Conservation (phyloP, 2,113 vertebrate species). For the Edolisoma coerulescens region DNA sequence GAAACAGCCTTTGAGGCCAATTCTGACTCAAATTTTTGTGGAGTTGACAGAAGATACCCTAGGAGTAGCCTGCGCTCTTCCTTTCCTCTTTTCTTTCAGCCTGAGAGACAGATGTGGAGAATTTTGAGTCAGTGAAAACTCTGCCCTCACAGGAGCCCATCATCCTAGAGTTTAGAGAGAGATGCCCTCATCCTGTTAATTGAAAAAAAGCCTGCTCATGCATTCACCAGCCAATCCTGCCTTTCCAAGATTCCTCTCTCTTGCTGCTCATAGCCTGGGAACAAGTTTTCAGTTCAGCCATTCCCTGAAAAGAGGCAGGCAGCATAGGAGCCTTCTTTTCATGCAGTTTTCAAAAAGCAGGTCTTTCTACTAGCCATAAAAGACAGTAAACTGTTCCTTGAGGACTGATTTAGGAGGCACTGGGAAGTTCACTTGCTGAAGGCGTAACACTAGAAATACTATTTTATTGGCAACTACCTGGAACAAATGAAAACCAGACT, state of each 20-base stretch:
- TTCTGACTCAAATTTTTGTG: neutral
- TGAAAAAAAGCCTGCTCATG: neutral
- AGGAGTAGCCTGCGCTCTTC: neutral
- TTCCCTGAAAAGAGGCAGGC: neutral
- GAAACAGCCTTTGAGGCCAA: neutral
- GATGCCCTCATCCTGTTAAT: neutral
- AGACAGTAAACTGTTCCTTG: neutral
- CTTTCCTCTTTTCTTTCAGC: neutral
- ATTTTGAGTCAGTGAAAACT: neutral
- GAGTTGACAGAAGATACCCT: neutral
- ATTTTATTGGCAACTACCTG: conserved; percentile 2
- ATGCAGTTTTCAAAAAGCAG: neutral
- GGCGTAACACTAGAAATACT: neutral
- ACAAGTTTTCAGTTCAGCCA: neutral
- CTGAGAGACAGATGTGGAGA: neutral
- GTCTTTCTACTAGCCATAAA: neutral
- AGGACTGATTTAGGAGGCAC: neutral
- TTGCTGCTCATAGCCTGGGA: neutral
- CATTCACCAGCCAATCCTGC: neutral
- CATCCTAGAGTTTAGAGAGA: neutral
- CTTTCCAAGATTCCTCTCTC: neutral
- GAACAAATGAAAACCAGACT: neutral
- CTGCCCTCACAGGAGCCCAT: neutral
- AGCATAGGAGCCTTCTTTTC: neutral
- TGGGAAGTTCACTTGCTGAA: neutral